Evolutionary conservation across 2,113 vertebrate genomes (phyloP).

Genomic region (Thamnophis sirtalis): DNA sequence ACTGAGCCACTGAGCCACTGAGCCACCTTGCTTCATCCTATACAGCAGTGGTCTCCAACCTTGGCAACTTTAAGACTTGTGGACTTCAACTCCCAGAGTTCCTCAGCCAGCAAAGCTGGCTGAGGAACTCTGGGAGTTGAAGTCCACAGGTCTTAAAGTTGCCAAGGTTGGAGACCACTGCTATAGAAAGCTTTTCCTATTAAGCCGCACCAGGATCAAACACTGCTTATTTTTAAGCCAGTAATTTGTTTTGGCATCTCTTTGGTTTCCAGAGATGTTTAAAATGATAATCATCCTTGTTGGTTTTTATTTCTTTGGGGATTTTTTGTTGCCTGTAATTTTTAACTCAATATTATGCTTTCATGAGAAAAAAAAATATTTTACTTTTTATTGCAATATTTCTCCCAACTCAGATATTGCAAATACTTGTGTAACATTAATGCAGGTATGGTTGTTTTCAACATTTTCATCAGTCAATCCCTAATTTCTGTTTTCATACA

Average conservation of each 20-base stretch:
- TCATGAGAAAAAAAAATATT: not conserved
- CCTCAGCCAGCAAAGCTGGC: no score
- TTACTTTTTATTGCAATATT: not conserved
- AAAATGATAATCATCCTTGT: not conserved
- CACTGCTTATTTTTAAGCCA: not conserved
- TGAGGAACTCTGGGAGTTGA: no score
- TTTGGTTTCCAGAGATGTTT: not conserved
- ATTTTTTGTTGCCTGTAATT: not conserved
- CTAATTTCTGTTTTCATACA: constrained; percentile 54
- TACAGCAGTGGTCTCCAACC: no score
- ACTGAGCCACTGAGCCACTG: no score
- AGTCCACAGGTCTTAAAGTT: no score
- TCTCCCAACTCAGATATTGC: not conserved
- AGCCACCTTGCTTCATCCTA: no score
- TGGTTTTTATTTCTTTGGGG: not conserved
- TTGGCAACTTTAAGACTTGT: no score
- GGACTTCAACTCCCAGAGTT: no score
- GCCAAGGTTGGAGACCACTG: no score
- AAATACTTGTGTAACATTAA: not conserved
- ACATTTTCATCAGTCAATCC: not conserved
- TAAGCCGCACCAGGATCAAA: not conserved
- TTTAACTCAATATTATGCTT: not conserved
- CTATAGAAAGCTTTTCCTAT: not conserved
- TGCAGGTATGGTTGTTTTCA: not conserved
- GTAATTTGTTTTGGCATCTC: not conserved